Conservation (phyloP, 2,797 vertebrate genomes). For the Tolypeutes matacus region DNA sequence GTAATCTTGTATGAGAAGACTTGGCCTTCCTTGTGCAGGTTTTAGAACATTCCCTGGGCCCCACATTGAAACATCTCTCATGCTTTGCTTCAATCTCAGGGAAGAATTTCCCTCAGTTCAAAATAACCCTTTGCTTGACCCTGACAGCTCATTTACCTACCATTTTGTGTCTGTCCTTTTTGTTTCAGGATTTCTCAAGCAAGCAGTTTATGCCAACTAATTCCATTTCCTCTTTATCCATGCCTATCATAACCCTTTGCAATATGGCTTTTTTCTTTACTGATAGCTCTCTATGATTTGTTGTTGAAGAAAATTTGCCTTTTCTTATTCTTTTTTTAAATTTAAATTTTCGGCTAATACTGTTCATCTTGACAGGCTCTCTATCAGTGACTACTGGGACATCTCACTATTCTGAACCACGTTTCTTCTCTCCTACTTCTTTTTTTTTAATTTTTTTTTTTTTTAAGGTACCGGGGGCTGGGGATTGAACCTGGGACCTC, state of each 20-base stretch:
- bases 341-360: background rate
- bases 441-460: background rate
- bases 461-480: too few relatives aligned
- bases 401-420: accelerated
- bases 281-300: background rate
- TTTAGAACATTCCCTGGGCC: background rate
- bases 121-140: background rate
- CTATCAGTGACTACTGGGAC: background rate
- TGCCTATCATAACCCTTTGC: background rate
- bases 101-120: background rate
- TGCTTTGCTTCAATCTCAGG: background rate
- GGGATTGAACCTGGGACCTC: too few relatives aligned
- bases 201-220: background rate
- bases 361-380: background rate
- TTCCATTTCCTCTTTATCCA: background rate
- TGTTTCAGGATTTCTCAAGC: background rate
- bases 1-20: background rate
- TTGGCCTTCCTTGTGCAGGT: background rate
- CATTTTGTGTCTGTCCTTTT: conserved; percentile 5
- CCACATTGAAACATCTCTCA: background rate
- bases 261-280: background rate
- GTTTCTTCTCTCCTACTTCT: background rate
- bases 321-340: background rate
- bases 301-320: background rate
- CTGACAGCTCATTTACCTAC: background rate